A percentile compares a stretch with the other conserved stretches of the same genome.
Conservation (phyloP, 2,888 invertebrate species). For the Amblyjoppa proteus region DNA sequence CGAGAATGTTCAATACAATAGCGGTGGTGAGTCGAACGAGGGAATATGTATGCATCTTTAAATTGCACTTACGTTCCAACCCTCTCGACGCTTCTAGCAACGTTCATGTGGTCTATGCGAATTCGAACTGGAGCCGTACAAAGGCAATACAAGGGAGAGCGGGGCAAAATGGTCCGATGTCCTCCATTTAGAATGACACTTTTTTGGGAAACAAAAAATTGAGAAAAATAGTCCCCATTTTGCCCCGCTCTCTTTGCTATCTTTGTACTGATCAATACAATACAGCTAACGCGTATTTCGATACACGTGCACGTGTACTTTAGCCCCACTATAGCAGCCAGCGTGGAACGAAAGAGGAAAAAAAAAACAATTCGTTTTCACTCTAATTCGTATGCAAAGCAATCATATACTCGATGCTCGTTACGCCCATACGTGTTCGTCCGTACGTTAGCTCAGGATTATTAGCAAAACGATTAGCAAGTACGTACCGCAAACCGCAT, state of each 20-base stretch:
- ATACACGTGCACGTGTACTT: not conserved
- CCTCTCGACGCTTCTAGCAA: not conserved
- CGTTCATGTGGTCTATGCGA: not conserved
- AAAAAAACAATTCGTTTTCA: slow-evolving; percentile 11
- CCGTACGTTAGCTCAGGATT: slow-evolving; percentile 21
- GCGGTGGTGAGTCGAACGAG: slow-evolving; percentile 25
- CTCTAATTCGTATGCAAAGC: slow-evolving; percentile 33
- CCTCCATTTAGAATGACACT: not conserved
- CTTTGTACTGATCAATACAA: no score
- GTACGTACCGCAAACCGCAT: slow-evolving; percentile 34
- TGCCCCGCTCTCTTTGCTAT: no score
- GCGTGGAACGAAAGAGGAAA: not conserved
- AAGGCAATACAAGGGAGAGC: not conserved
- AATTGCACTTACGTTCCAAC: slow-evolving; percentile 44
- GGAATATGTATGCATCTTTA: slow-evolving; percentile 31
- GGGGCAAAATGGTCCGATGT: not conserved
- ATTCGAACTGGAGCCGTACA: not conserved
- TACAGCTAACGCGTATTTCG: not conserved
- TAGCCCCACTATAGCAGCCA: not conserved
- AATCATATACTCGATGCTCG: slow-evolving; percentile 39
- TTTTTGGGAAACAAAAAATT: not conserved
- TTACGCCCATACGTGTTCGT: not conserved
- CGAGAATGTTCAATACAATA: slow-evolving; percentile 21
- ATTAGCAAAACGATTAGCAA: slow-evolving; percentile 31
- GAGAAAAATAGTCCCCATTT: no score